These are phyloP conservation scores for Myoxocephalus aenaeus DNA, from an alignment of 2,797 vertebrate species.

Conservation along the genomic window DNA sequence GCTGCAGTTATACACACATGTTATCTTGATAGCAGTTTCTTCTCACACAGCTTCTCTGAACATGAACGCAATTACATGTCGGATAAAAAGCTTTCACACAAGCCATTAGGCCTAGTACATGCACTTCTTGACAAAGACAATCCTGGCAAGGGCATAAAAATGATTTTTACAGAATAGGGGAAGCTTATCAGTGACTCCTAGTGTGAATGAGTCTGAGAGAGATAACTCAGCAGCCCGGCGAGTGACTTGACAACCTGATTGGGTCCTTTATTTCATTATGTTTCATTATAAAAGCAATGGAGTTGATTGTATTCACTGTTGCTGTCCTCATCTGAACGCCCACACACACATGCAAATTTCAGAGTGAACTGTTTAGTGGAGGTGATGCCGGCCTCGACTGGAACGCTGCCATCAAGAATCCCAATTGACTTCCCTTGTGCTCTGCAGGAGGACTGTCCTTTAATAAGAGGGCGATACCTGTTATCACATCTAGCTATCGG, in stretches of 20 bases:
- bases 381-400: neutral
- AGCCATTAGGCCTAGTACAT: neutral
- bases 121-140: neutral
- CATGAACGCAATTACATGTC: neutral
- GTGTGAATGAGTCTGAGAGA: slow-evolving; percentile 11
- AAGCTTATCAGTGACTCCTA: neutral
- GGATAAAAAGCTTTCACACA: neutral
- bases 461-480: neutral
- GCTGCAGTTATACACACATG: neutral
- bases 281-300: slow-evolving; percentile 33
- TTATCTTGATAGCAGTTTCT: neutral
- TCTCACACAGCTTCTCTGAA: neutral
- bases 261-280: slow-evolving; percentile 31
- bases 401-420: neutral
- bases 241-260: slow-evolving; percentile 49
- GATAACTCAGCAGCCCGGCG: slow-evolving; percentile 20
- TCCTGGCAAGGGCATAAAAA: neutral
- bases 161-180: neutral
- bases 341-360: slow-evolving; percentile 12
- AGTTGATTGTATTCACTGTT: slow-evolving; percentile 23
- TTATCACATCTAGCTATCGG: no score
- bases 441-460: neutral
- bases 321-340: neutral
- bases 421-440: neutral
- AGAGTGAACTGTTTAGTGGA: neutral